Percentiles rank a stretch among this genome's conserved stretches.
These are phyloP conservation scores for Malurus alboscapulatus DNA, from an alignment of 2,113 vertebrate genomes.

Conservation along the genomic window DNA sequence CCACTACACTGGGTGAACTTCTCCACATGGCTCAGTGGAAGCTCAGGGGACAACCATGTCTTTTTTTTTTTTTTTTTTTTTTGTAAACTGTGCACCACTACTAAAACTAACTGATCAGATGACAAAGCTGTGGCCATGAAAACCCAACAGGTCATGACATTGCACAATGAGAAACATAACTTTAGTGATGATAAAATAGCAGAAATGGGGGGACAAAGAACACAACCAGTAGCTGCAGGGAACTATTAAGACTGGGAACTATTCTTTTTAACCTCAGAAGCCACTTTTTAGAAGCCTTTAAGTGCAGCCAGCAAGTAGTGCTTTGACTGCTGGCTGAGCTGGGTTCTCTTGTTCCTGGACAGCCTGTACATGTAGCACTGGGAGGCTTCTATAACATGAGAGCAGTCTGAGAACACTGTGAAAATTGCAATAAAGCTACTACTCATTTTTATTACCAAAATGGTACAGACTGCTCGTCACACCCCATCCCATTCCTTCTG, in stretches of 20 bases:
- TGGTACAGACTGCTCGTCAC: no score
- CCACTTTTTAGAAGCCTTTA: background rate
- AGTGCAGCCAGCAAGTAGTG: background rate
- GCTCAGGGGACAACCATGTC: background rate
- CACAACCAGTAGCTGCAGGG: background rate
- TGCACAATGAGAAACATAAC: background rate
- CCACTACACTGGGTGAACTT: background rate
- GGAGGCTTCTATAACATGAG: background rate
- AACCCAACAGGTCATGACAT: background rate
- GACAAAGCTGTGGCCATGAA: background rate
- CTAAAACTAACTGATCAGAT: background rate
- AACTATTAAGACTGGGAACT: background rate
- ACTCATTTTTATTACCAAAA: background rate
- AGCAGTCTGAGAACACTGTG: background rate
- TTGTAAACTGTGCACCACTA: background rate
- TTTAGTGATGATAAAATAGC: background rate
- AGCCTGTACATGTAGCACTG: fast-evolving
- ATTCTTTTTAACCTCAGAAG: background rate
- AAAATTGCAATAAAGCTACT: background rate
- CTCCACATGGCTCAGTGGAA: background rate
- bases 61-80: background rate
- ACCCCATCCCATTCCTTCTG: background rate
- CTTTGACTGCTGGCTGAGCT: background rate
- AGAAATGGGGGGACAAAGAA: background rate
- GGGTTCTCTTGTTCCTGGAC: fast-evolving